These are phyloP conservation scores for Radopholus similis DNA, from an alignment of 1,140 invertebrate genomes.

Conservation along the genomic window DNA sequence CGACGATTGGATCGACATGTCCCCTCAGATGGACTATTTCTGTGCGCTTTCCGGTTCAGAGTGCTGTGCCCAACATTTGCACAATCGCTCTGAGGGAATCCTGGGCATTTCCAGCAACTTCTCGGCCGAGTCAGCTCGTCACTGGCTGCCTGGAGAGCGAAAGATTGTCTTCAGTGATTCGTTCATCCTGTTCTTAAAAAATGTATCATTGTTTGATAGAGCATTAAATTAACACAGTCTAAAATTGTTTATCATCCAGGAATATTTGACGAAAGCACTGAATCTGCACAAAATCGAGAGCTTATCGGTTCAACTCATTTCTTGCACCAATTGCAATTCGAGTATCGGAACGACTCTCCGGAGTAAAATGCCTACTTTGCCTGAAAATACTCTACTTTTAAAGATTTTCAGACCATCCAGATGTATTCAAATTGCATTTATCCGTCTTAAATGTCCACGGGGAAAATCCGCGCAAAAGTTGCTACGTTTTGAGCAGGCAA, in stretches of 20 bases:
- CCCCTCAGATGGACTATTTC: slow-evolving; percentile 41
- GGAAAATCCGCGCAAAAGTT: slow-evolving; percentile 2
- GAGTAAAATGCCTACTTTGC: slow-evolving; percentile 5
- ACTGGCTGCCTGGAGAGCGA: slow-evolving; percentile 33
- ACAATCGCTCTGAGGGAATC: slow-evolving; percentile 1
- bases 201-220: neutral
- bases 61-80: slow-evolving; percentile 10
- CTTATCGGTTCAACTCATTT: neutral
- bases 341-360: slow-evolving; percentile 27
- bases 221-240: too few relatives aligned
- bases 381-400: neutral
- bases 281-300: neutral
- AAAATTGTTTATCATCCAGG: neutral
- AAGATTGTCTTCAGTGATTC: slow-evolving; percentile 34
- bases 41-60: slow-evolving; percentile 34
- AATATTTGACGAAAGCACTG: neutral
- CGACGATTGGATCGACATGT: slow-evolving; percentile 40
- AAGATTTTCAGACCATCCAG: slow-evolving; percentile 12
- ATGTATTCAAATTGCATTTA: slow-evolving; percentile 21
- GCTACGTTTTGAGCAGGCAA: slow-evolving; percentile 7
- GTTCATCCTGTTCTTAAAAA: slow-evolving; percentile 35
- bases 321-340: slow-evolving; percentile 24
- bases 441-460: slow-evolving; percentile 4
- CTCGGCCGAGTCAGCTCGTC: slow-evolving; percentile 13
- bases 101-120: slow-evolving; percentile 20